These are phyloP conservation scores for Nipponacmea schrenckii DNA, from an alignment of 2,888 invertebrate species.

Conservation along the genomic window DNA sequence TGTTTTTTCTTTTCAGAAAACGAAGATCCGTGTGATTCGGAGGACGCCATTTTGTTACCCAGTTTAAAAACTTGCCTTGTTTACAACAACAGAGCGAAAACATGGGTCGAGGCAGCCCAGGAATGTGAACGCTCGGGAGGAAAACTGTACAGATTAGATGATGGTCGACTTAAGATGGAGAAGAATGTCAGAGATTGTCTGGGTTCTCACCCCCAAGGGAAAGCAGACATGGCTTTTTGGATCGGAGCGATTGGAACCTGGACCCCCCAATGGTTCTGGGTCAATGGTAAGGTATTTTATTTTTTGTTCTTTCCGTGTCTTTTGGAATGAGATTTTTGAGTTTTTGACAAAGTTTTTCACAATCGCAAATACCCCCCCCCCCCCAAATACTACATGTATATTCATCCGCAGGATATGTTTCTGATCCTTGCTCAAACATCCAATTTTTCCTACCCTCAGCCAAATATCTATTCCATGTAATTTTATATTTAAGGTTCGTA, in stretches of 20 bases:
- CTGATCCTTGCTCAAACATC: too few species aligned
- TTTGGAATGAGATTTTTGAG: neutral
- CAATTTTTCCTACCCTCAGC: too few species aligned
- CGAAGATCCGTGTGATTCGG: constrained; percentile 20
- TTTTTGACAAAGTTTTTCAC: neutral
- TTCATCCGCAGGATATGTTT: too few species aligned
- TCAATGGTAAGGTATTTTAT: constrained; percentile 23
- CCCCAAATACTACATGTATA: neutral
- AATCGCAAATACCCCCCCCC: neutral
- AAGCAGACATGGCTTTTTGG: constrained; percentile 28
- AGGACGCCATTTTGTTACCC: constrained; percentile 26
- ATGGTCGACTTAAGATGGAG: constrained; percentile 18
- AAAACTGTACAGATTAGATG: constrained; percentile 25
- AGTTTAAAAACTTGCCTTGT: constrained; percentile 28
- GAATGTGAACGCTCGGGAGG: constrained; percentile 28
- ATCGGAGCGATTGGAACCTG: constrained; percentile 27
- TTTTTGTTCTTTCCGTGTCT: neutral
- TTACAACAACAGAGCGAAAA: constrained; percentile 19
- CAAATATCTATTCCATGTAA: constrained; percentile 20
- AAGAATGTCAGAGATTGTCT: constrained; percentile 21
- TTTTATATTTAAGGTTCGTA: constrained; percentile 23
- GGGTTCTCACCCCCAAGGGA: constrained; percentile 16
- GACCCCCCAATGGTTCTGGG: constrained; percentile 32
- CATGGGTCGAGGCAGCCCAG: constrained; percentile 25
- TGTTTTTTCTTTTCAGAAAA: neutral